Evolutionary conservation across 1,140 invertebrate species (phyloP).

Genomic region (Hestina assimilis): DNA sequence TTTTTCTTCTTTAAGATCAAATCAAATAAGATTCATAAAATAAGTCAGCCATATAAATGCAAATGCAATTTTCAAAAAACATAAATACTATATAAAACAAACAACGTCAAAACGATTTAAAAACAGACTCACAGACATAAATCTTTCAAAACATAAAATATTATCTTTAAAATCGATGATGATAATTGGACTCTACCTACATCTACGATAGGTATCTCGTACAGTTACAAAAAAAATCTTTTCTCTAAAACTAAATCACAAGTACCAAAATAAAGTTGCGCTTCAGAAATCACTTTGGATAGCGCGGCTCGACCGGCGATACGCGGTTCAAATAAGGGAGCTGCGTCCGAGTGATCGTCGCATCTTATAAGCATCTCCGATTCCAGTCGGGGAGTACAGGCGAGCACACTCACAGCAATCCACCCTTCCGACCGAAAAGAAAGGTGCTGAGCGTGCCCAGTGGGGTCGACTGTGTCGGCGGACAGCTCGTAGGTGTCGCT

Average conservation of each 20-base stretch:
- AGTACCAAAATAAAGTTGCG: conserved; percentile 38
- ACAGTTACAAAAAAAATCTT: conserved; percentile 34
- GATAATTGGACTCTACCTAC: conserved; percentile 30
- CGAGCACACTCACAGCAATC: conserved; percentile 80
- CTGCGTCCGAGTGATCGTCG: conserved; percentile 23
- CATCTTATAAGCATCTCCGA: conserved; percentile 11
- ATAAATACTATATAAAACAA: conserved; percentile 53
- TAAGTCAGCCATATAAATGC: conserved; percentile 61
- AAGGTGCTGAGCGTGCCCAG: conserved; percentile 87
- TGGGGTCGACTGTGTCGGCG: conserved; percentile 76
- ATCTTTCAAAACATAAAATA: conserved; percentile 51
- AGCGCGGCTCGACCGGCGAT: conserved; percentile 23
- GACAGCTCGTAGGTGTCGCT: conserved; percentile 68
- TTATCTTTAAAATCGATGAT: conserved; percentile 33
- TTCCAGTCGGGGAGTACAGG: conserved; percentile 1
- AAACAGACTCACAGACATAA: conserved; percentile 52
- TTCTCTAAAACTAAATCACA: conserved; percentile 56
- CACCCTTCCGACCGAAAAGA: conserved; percentile 90
- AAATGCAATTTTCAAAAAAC: conserved; percentile 44
- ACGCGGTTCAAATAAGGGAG: conserved; percentile 17
- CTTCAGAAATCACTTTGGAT: conserved; percentile 18
- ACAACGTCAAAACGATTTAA: conserved; percentile 58
- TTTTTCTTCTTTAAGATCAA: conserved; percentile 3
- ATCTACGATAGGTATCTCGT: conserved; percentile 32
- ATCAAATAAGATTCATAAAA: conserved; percentile 26